A percentile compares a stretch with the other conserved stretches of the same genome.
phyloP scores from a whole-genome alignment of 2,888 invertebrate genomes.

The Poecilobothrus nobilitatus region DNA sequence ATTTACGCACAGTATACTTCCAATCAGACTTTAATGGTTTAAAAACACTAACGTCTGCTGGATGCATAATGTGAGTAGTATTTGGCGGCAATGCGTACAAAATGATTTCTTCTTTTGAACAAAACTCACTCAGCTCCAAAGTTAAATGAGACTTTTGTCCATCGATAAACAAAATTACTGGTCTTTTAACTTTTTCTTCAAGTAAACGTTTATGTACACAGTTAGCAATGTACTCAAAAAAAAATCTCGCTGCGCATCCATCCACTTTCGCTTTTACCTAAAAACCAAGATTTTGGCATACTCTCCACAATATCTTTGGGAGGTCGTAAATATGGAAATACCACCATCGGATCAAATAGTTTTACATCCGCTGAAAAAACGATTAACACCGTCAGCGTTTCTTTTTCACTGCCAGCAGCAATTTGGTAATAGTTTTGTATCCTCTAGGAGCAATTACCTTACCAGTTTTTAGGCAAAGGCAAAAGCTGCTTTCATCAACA shows the following conservation, averaged over 20 bases:
- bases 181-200: conserved; percentile 1
- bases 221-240: conserved; percentile 17
- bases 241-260: conserved; percentile 16
- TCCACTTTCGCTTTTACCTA: conserved; percentile 13
- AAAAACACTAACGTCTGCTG: no score
- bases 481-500: no score
- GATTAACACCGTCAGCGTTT: conserved; percentile 7
- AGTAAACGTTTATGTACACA: not conserved
- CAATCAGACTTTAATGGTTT: no score
- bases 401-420: not conserved
- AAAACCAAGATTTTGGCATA: conserved; percentile 15
- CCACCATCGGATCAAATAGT: not conserved
- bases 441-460: conserved; percentile 9
- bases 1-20: conserved; percentile 21
- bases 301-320: conserved; percentile 16
- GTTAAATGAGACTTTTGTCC: conserved; percentile 17
- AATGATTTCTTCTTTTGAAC: conserved; percentile 12
- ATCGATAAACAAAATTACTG: conserved; percentile 18
- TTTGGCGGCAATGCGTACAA: conserved; percentile 18
- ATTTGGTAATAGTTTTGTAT: not conserved
- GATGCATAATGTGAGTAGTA: no score
- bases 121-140: conserved; percentile 17
- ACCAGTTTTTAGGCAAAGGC: conserved; percentile 9
- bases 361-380: conserved; percentile 6
- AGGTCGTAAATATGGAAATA: not conserved